Evolutionary conservation across 1,140 invertebrate species (phyloP), one percentile per base, ranked within the genome.

Genomic region (Drosophila prosaltans): DNA sequence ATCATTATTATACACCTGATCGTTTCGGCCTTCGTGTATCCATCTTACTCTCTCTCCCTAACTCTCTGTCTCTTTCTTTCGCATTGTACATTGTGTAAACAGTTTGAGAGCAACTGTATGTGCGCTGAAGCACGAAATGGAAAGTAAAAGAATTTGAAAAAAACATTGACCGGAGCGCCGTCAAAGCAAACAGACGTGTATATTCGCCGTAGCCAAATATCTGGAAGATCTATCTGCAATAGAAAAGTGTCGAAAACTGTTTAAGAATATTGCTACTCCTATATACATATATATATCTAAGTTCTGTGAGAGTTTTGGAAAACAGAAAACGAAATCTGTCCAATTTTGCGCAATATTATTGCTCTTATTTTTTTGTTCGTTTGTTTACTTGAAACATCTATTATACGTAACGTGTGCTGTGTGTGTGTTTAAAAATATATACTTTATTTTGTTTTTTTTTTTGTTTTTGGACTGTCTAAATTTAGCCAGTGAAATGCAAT

Each of bases 141-240:
- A 86, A 83, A 88, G 80, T 89, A 88, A 88, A 83, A 74, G 69
- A 61, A 36, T 9, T 21, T 11, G 24, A 51, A 48, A 74, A 36
- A 80, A 72, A 77, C 83, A 86, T 86, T 86, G 80, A 77, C 70
- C 80, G 77, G 73, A 83, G 69, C 77, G 63, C 80, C 84, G 80
- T 83, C 83, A 77, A 60, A 8, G 83, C 80, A 82, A 77, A 74
- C 84, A 82, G 83, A 88, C 83, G 80, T 61, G 64, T 67, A 32
- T 69, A 40, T 41, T 48, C 45, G 70, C 43, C 45, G 63, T 45
- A 45, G 36, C 9, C 28, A 6, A 45, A 43, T n/a, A 43, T 43
- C 28, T 45, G 40, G 9, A 54, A 54, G 26, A 41, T 43, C 30
- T 36, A 36, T 36, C 6, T 36, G 6, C 6, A 36, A 36, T 36